Base-by-base conservation (phyloP, 2,888 invertebrate species). In the Drymonia ruficornis region DNA sequence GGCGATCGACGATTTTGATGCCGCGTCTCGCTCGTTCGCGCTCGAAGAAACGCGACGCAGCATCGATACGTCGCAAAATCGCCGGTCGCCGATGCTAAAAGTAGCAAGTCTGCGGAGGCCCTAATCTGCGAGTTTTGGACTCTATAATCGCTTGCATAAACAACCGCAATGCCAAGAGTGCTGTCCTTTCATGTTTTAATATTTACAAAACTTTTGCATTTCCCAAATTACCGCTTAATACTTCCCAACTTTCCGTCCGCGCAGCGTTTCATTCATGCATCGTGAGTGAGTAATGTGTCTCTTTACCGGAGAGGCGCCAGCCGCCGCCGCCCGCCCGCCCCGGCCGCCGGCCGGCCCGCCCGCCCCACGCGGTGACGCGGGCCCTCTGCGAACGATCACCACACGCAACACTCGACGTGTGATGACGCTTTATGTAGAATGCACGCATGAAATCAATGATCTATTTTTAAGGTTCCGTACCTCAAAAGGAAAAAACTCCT, bases 211-310 rank as follows among this genome's bases (percentile, higher is more conserved):
- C 36, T 36, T 13, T 36, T 36, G 36, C n/a, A 36, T 3, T n/a
- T 31, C 23, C 36, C 13, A 36, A 36, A 36, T 36, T 13, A 36
- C n/a, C 36, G 1, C 13, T n/a, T 36, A 11, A 36, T 0, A 38
- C 4, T 9, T n/a, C n/a, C n/a, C n/a, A 38, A 15, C 15, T 44
- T 7, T 40, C 53, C 70, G 67, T 63, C 60, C 50, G 28, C 52
- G 51, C 56, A 16, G 19, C 43, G 19, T 12, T 23, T 43, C 67
- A 70, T 66, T 70, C 67, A 66, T 55, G 56, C 56, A 50, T 52
- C 55, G 51, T 66, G 70, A 67, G 43, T 43, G 18, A 40, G 49
- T 70, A 66, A 70, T 67, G 70, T 63, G 56, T 58, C 56, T 63
- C 53, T 57, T 65, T 59, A 66, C 68, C 58, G 55, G 49, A 48